Evolutionary conservation across 2,888 invertebrate species (phyloP), one percentile per base, ranked within the genome.

Genomic region (Sinhomidia bicolor): DNA sequence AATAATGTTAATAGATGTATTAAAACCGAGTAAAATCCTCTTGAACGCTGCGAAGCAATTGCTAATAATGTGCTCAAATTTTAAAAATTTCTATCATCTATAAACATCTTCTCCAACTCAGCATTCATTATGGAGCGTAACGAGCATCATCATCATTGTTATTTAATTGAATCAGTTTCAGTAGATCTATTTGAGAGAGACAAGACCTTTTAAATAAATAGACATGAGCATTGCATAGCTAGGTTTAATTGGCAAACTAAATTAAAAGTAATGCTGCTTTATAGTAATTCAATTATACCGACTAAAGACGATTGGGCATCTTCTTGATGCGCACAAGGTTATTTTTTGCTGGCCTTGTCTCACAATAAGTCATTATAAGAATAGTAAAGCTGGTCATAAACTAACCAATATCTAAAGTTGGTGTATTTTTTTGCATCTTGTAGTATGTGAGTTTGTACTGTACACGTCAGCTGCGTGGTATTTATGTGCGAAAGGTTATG

Each of bases 331-430:
- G 17, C 17, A 36, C 65, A 65, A 65, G 65, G 65, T 36, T 36
- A 65, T 32, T 65, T 65, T 65, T 36, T 36, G n/a, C 60, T 65
- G 32, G 65, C 65, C 36, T 65, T 36, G 36, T 65, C 9, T 32
- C 17, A n/a, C 29, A 26, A 60, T 36, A 36, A 32, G 65, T 65
- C 65, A 65, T 65, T 65, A 65, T 7, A n/a, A 65, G 5, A 36
- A 36, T 65, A 36, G 65, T 10, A 60, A 26, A 29, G 29, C 26
- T 57, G 57, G 57, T 23, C 12, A 57, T 12, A 60, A 7, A 26
- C 29, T 26, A 14, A 26, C 60, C 60, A 60, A n/a, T 60, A 1
- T 60, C 23, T 29, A 4, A 29, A 60, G 29, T 60, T 60, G 60
- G 60, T 23, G 6, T 29, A 3, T 17, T 17, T 54, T 1, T 54